phyloP scores from a whole-genome alignment of 2,888 invertebrate genomes.

The Leucophenga montana region DNA sequence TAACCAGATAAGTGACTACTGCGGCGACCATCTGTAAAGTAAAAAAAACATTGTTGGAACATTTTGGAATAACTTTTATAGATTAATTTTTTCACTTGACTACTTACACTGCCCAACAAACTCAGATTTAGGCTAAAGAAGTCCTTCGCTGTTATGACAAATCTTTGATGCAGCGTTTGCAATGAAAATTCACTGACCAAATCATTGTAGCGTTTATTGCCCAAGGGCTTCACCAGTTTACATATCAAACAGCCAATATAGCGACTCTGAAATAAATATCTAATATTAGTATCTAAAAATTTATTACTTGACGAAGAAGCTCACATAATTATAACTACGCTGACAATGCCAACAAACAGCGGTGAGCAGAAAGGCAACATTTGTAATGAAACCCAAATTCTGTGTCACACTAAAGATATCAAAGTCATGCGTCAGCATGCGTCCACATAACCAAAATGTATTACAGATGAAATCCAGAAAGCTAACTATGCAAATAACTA shows the following conservation, averaged over 20 bases:
- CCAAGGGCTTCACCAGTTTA: constrained; percentile 67
- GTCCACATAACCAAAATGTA: constrained; percentile 60
- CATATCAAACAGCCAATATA: constrained; percentile 69
- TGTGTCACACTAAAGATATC: constrained; percentile 32
- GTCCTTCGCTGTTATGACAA: constrained; percentile 69
- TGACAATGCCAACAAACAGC: constrained; percentile 67
- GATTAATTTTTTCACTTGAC: not conserved
- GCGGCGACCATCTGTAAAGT: constrained; percentile 66
- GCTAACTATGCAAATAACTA: constrained; percentile 59
- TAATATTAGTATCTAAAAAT: not conserved
- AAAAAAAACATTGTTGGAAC: too few species aligned
- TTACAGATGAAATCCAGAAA: constrained; percentile 66
- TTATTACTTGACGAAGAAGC: constrained; percentile 25
- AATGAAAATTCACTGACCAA: constrained; percentile 70
- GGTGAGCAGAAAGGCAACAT: constrained; percentile 48
- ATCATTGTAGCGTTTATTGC: constrained; percentile 68
- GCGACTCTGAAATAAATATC: constrained; percentile 58
- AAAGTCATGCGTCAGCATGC: constrained; percentile 32
- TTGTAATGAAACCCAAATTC: constrained; percentile 45
- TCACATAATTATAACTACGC: constrained; percentile 60
- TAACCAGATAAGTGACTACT: constrained; percentile 68
- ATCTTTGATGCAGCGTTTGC: constrained; percentile 70
- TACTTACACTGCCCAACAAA: constrained; percentile 68
- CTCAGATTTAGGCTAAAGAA: constrained; percentile 70
- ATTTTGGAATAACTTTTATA: not conserved